These are phyloP conservation scores for Rhyacophila evoluta DNA, from an alignment of 2,888 invertebrate species.

Conservation along the genomic window DNA sequence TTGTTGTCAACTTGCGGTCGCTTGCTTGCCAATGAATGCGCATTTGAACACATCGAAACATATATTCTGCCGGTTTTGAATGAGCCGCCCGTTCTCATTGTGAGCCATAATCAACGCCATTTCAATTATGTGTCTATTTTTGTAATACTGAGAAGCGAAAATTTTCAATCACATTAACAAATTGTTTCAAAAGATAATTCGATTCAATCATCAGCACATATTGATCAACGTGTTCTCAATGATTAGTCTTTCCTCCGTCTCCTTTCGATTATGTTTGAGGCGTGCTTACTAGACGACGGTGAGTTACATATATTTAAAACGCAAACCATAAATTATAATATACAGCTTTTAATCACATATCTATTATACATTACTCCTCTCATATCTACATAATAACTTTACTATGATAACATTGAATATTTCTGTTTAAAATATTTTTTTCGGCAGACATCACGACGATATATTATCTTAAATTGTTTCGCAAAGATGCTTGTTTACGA, in stretches of 20 bases:
- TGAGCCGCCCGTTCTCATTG: neutral
- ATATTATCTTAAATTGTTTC: too few species aligned
- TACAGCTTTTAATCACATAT: too few species aligned
- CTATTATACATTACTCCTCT: too few species aligned
- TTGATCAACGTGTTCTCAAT: neutral
- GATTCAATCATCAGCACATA: too few species aligned
- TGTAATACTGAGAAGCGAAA: neutral
- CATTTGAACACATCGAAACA: neutral
- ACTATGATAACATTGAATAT: too few species aligned
- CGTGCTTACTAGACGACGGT: neutral
- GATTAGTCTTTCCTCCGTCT: neutral
- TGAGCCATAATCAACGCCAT: neutral
- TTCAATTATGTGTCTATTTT: neutral
- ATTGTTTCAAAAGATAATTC: too few species aligned
- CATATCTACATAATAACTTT: too few species aligned
- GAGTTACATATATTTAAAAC: too few species aligned
- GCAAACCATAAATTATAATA: too few species aligned
- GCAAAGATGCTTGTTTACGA: too few species aligned
- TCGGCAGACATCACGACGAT: too few species aligned
- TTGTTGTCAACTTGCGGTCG: slow-evolving; percentile 11
- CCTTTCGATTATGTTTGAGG: neutral
- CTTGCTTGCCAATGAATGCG: neutral
- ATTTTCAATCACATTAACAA: neutral
- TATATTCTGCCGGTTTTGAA: neutral
- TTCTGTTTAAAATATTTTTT: too few species aligned